These are phyloP conservation scores for Xenopus petersii DNA, from an alignment of 2,797 vertebrate species.

Conservation along the genomic window DNA sequence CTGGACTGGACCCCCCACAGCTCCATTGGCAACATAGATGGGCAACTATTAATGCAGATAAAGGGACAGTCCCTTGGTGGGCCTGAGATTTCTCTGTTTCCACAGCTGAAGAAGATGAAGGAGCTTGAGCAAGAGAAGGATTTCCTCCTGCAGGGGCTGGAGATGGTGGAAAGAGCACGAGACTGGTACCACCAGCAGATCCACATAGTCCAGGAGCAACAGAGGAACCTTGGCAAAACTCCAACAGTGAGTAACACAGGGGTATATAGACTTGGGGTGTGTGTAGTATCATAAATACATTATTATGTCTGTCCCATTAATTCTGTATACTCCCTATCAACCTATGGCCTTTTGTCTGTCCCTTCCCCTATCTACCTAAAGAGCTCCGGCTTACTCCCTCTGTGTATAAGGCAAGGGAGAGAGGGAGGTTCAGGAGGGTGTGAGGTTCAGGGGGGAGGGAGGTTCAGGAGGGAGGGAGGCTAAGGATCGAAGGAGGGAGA, in stretches of 20 bases:
- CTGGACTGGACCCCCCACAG: neutral
- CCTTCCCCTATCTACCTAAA: neutral
- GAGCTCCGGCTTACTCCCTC: neutral
- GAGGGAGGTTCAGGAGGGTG: no score
- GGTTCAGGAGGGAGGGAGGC: no score
- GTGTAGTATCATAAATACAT: neutral
- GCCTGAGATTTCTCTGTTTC: slow-evolving; percentile 2
- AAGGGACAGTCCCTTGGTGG: neutral
- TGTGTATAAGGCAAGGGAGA: no score
- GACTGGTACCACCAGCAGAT: slow-evolving; percentile 92
- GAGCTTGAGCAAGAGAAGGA: slow-evolving; percentile 92
- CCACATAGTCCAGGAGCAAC: slow-evolving; percentile 81
- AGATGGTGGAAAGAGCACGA: slow-evolving; percentile 79
- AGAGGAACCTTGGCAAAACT: slow-evolving; percentile 76
- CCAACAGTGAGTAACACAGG: slow-evolving; percentile 61
- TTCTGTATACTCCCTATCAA: no score
- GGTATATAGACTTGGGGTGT: neutral
- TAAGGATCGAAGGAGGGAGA: no score
- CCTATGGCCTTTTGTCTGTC: no score
- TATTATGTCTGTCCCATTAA: neutral
- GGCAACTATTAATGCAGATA: neutral
- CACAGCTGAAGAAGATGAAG: slow-evolving; percentile 88
- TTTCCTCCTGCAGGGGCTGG: slow-evolving; percentile 84
- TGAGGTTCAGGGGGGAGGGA: no score
- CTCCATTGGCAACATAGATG: no score